Percentiles rank a stretch among this genome's conserved stretches.
Evolutionary conservation across 1,140 invertebrate genomes (phyloP).

Genomic region (Drosophila virilis): DNA sequence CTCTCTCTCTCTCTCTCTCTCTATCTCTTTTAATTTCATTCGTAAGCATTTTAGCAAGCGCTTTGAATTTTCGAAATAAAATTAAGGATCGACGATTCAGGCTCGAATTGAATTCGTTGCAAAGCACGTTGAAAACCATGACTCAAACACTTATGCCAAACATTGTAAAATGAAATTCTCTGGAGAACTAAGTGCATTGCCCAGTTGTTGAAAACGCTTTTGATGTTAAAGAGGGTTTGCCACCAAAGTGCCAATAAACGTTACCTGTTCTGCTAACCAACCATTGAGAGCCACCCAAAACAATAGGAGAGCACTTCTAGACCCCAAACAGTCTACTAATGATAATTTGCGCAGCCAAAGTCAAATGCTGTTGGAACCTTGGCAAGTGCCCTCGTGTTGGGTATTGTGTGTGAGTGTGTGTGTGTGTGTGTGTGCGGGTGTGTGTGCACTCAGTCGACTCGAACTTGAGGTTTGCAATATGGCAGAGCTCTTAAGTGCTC

Average conservation of each 20-base stretch:
- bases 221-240: background rate
- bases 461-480: constrained; percentile 34
- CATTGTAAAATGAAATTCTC: background rate
- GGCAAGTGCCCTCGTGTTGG: constrained; percentile 6
- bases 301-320: background rate
- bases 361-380: constrained; percentile 15
- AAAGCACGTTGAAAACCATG: no score
- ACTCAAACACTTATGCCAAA: background rate
- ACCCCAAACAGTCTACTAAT: constrained; percentile 9
- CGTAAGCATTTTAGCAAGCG: background rate
- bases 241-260: background rate
- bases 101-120: no score
- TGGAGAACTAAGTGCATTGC: background rate
- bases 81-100: no score
- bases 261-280: background rate
- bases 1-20: background rate
- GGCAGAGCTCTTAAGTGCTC: constrained; percentile 36
- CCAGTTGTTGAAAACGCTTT: background rate
- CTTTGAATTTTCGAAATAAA: no score
- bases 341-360: constrained; percentile 12
- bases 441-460: background rate
- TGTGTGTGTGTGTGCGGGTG: background rate
- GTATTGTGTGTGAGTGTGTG: background rate
- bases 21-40: background rate
- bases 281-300: background rate